Conservation (phyloP, 2,888 invertebrate species). For the Nemoura dubitans region DNA sequence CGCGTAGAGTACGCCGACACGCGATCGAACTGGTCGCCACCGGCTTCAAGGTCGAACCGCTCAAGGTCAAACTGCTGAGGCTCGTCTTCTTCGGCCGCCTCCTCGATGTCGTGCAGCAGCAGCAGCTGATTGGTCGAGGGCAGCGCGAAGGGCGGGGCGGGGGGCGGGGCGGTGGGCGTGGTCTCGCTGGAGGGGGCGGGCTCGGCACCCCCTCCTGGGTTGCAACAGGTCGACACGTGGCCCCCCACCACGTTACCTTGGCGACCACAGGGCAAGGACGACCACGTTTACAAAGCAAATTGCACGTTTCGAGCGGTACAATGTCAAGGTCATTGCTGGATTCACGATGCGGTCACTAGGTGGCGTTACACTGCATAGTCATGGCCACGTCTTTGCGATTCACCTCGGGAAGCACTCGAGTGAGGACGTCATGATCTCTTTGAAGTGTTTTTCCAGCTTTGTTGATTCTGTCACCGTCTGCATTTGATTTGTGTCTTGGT, state of each 20-base stretch:
- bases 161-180: constrained; percentile 66
- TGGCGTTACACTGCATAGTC: no score
- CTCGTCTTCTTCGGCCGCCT: constrained; percentile 70
- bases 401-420: no score
- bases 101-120: constrained; percentile 82
- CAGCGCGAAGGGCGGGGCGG: constrained; percentile 59
- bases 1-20: not conserved
- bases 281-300: no score
- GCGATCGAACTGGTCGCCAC: constrained; percentile 53
- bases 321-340: no score
- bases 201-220: constrained; percentile 49
- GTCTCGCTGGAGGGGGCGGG: constrained; percentile 1
- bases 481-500: no score
- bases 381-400: no score
- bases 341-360: no score
- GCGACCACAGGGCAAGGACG: constrained; percentile 20
- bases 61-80: constrained; percentile 62
- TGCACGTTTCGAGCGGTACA: no score
- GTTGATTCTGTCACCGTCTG: no score
- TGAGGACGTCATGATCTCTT: no score
- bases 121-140: constrained; percentile 57
- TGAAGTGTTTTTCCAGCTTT: no score
- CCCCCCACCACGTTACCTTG: constrained; percentile 51
- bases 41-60: constrained; percentile 64
- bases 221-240: constrained; percentile 52